Evolutionary conservation across 2,888 invertebrate genomes (phyloP).

Genomic region (Itoplectis maculator): DNA sequence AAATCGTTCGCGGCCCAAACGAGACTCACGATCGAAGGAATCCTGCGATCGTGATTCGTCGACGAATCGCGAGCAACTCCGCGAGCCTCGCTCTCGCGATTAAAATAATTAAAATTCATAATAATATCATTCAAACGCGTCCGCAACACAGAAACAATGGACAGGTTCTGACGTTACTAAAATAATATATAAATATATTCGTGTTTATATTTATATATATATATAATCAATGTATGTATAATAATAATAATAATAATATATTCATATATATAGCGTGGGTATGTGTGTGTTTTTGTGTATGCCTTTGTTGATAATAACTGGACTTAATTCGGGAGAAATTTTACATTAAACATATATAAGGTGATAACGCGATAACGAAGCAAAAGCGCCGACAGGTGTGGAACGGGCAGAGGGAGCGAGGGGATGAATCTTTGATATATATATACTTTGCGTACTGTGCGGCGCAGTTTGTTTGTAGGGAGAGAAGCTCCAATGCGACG

Average conservation of each 20-base stretch:
- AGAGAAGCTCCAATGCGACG: slow-evolving; percentile 46
- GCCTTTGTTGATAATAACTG: slow-evolving; percentile 63
- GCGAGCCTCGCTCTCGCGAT: slow-evolving; percentile 60
- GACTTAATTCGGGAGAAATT: slow-evolving; percentile 52
- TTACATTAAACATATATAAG: slow-evolving; percentile 58
- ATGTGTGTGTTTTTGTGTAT: slow-evolving; percentile 45
- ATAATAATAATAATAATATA: slow-evolving; percentile 48
- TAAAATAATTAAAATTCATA: slow-evolving; percentile 71
- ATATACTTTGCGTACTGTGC: slow-evolving; percentile 4
- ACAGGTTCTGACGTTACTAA: slow-evolving; percentile 71
- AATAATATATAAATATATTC: slow-evolving; percentile 71
- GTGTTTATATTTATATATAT: slow-evolving; percentile 68
- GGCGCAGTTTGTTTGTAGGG: slow-evolving; percentile 3
- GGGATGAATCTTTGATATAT: slow-evolving; percentile 48
- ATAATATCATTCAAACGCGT: slow-evolving; percentile 77
- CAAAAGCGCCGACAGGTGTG: slow-evolving; percentile 60
- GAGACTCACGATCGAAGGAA: slow-evolving; percentile 12
- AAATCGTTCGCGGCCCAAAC: slow-evolving; percentile 46
- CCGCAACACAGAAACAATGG: slow-evolving; percentile 77
- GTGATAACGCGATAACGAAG: slow-evolving; percentile 66
- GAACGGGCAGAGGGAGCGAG: slow-evolving; percentile 33
- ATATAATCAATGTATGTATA: slow-evolving; percentile 63
- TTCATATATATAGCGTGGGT: slow-evolving; percentile 46
- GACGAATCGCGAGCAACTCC: slow-evolving; percentile 65
- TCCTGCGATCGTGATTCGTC: too few relatives aligned